phyloP scores from a whole-genome alignment of 2,888 invertebrate genomes.

The Pollenia griseotomentosa region DNA sequence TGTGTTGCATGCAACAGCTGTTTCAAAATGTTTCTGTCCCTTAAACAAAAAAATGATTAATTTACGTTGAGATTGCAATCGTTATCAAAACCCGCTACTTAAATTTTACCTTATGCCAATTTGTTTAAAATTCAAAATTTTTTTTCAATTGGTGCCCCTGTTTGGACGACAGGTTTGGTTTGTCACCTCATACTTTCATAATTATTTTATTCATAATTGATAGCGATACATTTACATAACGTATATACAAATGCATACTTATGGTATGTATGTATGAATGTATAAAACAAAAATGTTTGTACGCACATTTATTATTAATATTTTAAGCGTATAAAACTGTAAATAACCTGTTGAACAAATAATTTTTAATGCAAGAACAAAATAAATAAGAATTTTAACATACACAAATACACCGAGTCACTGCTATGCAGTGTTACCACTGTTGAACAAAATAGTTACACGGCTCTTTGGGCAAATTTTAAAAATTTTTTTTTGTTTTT shows the following conservation, averaged over 20 bases:
- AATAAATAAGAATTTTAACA: constrained; percentile 11
- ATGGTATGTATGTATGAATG: neutral
- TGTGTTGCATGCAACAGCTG: constrained; percentile 26
- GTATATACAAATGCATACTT: neutral
- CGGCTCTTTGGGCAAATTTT: too few species aligned
- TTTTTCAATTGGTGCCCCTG: neutral
- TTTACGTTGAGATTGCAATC: too few species aligned
- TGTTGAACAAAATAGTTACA: too few species aligned
- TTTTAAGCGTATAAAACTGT: constrained; percentile 37
- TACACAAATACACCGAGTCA: neutral
- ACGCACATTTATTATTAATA: constrained; percentile 24
- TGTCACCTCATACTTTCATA: too few species aligned
- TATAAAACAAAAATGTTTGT: too few species aligned
- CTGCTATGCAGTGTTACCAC: too few species aligned
- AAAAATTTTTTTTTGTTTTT: too few species aligned
- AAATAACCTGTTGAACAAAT: constrained; percentile 63
- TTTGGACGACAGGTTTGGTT: neutral
- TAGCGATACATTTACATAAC: neutral
- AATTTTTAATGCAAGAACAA: constrained; percentile 41
- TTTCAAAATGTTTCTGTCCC: too few species aligned
- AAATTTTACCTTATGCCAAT: too few species aligned
- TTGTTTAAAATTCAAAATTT: too few species aligned
- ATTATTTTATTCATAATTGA: neutral
- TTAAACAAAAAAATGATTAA: too few species aligned
- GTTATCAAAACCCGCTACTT: too few species aligned